Percentiles rank a stretch among this genome's conserved stretches.
Conservation (phyloP, 2,888 invertebrate species). For the Cerceris ruficornis region DNA sequence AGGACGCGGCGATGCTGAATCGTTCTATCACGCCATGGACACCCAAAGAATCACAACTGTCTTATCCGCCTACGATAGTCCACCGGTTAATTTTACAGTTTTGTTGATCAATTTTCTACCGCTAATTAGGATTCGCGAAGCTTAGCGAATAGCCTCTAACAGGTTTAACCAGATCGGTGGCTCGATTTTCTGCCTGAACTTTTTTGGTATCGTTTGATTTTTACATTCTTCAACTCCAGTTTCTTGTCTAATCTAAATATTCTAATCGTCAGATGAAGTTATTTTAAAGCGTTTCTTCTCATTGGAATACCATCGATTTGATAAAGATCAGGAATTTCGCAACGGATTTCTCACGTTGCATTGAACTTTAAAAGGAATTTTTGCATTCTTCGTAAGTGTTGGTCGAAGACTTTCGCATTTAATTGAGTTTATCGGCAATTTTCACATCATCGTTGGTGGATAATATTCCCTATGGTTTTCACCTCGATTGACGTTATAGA, state of each 20-base stretch:
- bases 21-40: conserved; percentile 14
- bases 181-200: conserved; percentile 46
- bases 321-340: no score
- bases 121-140: conserved; percentile 37
- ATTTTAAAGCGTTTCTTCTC: not conserved
- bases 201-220: conserved; percentile 47
- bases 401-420: not conserved
- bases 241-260: conserved; percentile 32
- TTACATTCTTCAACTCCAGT: conserved; percentile 44
- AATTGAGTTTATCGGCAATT: not conserved
- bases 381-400: not conserved
- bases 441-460: no score
- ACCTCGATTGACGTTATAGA: no score
- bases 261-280: not conserved
- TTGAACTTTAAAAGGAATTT: not conserved
- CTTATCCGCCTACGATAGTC: conserved; percentile 27
- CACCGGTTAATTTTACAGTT: conserved; percentile 44
- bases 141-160: conserved; percentile 32
- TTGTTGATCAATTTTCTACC: conserved; percentile 35
- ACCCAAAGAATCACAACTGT: conserved; percentile 16
- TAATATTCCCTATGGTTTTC: no score
- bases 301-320: no score
- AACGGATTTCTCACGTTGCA: not conserved
- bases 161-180: conserved; percentile 61
- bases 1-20: not conserved